A percentile compares a stretch with the other conserved stretches of the same genome.
Conservation (phyloP, 2,797 vertebrate genomes). For the Corythornis leucogaster region DNA sequence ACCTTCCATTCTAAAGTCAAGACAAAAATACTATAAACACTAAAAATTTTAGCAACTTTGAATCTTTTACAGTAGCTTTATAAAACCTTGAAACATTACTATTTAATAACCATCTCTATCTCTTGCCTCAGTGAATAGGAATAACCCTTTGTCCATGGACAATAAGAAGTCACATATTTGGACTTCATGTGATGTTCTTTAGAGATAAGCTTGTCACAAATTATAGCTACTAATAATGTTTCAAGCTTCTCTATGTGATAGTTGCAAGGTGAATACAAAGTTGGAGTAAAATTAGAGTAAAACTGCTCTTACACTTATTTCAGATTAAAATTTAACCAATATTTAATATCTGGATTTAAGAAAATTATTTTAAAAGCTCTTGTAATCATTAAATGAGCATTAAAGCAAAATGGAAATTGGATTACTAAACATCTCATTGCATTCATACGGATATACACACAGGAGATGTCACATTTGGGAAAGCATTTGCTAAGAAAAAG, state of each 20-base stretch:
- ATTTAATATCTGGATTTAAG: conserved; percentile 28
- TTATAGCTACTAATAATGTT: conserved; percentile 29
- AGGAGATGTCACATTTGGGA: background rate
- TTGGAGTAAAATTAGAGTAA: conserved; percentile 28
- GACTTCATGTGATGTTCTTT: conserved; percentile 13
- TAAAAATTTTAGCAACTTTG: conserved; percentile 40
- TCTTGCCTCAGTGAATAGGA: background rate
- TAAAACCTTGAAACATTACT: conserved; percentile 42
- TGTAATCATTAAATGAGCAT: conserved; percentile 27
- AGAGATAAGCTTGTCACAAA: conserved; percentile 46
- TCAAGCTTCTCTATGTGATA: background rate
- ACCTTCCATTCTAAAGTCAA: conserved; percentile 33
- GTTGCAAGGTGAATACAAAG: conserved; percentile 42
- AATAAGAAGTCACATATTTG: conserved; percentile 30
- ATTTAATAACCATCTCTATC: conserved; percentile 26
- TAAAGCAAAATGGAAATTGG: background rate
- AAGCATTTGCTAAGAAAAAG: background rate
- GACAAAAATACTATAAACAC: conserved; percentile 37
- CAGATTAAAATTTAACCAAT: conserved; percentile 15
- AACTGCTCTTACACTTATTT: background rate
- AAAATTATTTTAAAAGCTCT: conserved; percentile 6
- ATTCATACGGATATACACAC: background rate
- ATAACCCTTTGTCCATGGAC: conserved; percentile 40
- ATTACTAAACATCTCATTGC: background rate
- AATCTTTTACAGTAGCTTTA: conserved; percentile 33